Evolutionary conservation across 2,113 vertebrate species (phyloP).

Genomic region (Myiagra hebetior): DNA sequence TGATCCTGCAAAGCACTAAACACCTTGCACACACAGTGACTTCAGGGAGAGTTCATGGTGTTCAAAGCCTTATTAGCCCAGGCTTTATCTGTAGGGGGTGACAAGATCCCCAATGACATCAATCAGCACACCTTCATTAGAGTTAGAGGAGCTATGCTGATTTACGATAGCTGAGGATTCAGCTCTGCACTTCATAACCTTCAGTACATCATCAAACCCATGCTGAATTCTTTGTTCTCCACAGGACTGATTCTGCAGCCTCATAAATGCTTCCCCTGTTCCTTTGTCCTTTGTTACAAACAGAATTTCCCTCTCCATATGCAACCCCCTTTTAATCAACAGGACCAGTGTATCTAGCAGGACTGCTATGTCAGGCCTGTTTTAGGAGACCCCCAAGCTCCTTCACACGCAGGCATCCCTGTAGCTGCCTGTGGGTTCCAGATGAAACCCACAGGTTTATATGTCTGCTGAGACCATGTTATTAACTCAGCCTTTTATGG

Average conservation of each 20-base stretch:
- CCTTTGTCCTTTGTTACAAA: constrained; percentile 6
- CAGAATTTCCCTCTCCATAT: constrained; percentile 13
- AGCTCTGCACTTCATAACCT: constrained; percentile 29
- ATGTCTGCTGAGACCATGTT: constrained; percentile 6
- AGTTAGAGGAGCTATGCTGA: constrained; percentile 3
- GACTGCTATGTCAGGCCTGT: not conserved
- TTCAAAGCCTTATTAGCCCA: constrained; percentile 34
- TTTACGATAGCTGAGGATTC: constrained; percentile 13
- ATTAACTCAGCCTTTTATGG: constrained; percentile 64
- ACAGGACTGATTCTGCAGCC: constrained; percentile 21
- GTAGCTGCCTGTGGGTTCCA: not conserved
- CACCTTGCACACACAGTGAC: not conserved
- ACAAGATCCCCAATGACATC: constrained; percentile 15
- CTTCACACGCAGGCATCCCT: not conserved
- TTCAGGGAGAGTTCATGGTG: not conserved
- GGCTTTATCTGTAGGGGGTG: constrained; percentile 27
- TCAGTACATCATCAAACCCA: constrained; percentile 34
- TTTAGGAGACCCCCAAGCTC: constrained; percentile 20
- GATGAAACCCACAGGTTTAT: constrained; percentile 42
- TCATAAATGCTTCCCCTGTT: constrained; percentile 4
- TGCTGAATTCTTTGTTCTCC: constrained; percentile 50
- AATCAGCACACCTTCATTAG: constrained; percentile 37
- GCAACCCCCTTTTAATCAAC: constrained; percentile 28
- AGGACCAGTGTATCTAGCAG: not conserved
- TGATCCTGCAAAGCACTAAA: not conserved